Evolutionary conservation across 2,888 invertebrate species (phyloP).

Genomic region (Netelia melanura): DNA sequence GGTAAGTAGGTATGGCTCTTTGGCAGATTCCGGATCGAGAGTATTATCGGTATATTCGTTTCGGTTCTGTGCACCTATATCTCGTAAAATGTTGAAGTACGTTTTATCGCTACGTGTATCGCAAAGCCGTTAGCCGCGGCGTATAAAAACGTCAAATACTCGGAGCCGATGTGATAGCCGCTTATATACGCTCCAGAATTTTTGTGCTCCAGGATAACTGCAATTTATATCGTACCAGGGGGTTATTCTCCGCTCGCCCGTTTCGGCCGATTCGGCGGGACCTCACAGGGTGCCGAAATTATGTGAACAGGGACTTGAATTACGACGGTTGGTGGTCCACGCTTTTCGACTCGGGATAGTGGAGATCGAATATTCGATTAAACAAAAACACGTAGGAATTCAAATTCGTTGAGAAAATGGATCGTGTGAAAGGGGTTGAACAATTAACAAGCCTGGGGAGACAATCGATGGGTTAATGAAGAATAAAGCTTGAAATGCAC

Average conservation of each 20-base stretch:
- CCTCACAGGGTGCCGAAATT: no score
- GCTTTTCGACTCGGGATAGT: no score
- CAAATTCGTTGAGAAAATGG: neutral
- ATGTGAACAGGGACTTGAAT: no score
- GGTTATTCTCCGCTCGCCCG: no score
- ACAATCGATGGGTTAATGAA: neutral
- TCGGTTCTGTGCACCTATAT: neutral
- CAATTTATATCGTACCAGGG: neutral
- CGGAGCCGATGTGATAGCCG: neutral
- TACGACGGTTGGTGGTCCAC: no score
- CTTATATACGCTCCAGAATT: neutral
- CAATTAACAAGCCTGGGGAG: neutral
- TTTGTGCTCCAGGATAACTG: neutral
- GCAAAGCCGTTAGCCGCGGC: conserved; percentile 23
- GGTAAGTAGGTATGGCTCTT: neutral
- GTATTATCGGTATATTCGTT: neutral
- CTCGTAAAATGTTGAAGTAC: conserved; percentile 26
- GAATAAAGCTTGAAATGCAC: neutral
- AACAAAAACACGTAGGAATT: neutral
- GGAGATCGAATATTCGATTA: no score
- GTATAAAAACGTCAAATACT: conserved; percentile 33
- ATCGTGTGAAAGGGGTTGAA: neutral
- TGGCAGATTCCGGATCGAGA: neutral
- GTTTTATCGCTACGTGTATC: conserved; percentile 25
- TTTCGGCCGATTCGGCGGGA: no score